Evolutionary conservation across 2,113 vertebrate species (phyloP).

Genomic region (Pelodiscus sinensis): DNA sequence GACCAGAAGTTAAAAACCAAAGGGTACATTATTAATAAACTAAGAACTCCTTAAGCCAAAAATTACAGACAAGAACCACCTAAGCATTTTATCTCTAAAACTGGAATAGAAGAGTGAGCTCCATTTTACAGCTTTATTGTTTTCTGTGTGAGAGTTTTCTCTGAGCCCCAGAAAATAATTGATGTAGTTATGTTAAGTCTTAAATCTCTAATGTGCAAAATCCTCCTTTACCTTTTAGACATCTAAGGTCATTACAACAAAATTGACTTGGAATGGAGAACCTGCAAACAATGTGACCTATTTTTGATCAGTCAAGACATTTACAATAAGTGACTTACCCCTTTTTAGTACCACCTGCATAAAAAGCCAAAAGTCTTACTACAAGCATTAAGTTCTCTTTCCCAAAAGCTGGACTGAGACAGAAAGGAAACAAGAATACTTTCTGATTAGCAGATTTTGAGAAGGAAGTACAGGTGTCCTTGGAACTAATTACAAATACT

Average conservation of each 20-base stretch:
- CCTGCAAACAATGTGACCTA: conserved; percentile 42
- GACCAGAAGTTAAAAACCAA: not conserved
- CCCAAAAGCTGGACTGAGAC: not conserved
- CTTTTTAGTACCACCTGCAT: not conserved
- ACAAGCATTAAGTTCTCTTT: not conserved
- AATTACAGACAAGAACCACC: not conserved
- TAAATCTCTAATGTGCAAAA: not conserved
- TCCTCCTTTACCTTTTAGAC: not conserved
- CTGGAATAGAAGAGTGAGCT: conserved; percentile 1
- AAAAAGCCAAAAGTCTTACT: conserved; percentile 15
- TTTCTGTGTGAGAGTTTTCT: conserved; percentile 3
- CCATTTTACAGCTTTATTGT: not conserved
- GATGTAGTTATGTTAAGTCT: not conserved
- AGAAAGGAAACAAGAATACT: not conserved
- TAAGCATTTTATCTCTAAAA: not conserved
- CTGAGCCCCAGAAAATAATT: not conserved
- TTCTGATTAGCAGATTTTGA: not conserved
- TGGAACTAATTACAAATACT: not conserved
- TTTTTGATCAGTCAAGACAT: conserved; percentile 37
- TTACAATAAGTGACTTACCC: conserved; percentile 1
- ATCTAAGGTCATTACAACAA: not conserved
- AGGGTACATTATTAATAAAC: not conserved
- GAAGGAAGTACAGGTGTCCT: conserved; percentile 13
- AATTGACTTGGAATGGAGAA: conserved; percentile 24
- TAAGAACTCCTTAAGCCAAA: not conserved